phyloP scores from a whole-genome alignment of 2,113 vertebrate species.

The Malurus elegans region DNA sequence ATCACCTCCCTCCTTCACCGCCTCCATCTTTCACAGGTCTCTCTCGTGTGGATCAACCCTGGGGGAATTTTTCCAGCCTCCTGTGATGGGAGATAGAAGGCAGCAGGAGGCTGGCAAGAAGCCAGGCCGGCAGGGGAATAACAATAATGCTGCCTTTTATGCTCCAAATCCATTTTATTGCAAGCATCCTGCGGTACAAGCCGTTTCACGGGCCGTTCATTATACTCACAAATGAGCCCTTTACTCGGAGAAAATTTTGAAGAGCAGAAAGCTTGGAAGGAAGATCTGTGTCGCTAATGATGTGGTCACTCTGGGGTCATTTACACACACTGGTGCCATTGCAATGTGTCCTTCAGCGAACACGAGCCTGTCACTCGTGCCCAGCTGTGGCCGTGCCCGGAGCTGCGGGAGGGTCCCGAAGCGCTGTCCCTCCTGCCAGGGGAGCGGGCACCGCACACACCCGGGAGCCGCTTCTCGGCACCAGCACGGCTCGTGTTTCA shows the following conservation, averaged over 20 bases:
- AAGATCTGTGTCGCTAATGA: background rate
- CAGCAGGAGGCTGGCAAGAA: conserved; percentile 10
- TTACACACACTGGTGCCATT: background rate
- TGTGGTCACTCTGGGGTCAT: background rate
- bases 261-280: background rate
- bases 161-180: background rate
- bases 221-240: background rate
- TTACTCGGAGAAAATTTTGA: background rate
- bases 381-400: background rate
- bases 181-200: background rate
- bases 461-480: background rate
- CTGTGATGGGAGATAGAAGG: background rate
- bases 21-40: background rate
- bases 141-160: background rate
- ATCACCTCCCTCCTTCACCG: background rate
- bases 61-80: background rate
- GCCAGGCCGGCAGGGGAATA: background rate
- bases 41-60: background rate
- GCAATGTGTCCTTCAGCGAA: background rate
- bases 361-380: background rate
- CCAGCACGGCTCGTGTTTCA: background rate
- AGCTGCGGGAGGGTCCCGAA: fast-evolving
- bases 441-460: too few species aligned
- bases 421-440: background rate
- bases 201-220: background rate